These are phyloP conservation scores for Cremastinae sp. DNA, from an alignment of 2,888 invertebrate species.

Conservation along the genomic window DNA sequence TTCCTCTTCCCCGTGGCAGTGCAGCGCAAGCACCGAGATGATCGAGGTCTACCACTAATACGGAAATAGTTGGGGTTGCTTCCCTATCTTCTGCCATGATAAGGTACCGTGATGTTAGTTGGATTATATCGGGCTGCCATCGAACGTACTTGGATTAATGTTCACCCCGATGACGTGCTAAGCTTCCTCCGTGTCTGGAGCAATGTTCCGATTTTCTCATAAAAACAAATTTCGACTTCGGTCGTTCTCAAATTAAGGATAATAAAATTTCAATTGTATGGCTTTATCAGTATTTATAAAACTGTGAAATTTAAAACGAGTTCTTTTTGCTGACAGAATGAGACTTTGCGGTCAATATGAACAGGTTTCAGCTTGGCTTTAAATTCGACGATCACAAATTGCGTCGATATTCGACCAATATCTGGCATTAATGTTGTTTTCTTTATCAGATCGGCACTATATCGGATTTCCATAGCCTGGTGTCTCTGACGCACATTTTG, in stretches of 20 bases:
- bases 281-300: no score
- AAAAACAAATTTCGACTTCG: no score
- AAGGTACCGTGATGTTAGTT: constrained; percentile 42
- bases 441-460: constrained; percentile 58
- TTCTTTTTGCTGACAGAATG: no score
- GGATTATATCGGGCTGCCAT: constrained; percentile 52
- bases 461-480: constrained; percentile 50
- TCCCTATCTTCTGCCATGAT: constrained; percentile 11
- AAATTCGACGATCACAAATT: constrained; percentile 53
- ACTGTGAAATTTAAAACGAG: no score
- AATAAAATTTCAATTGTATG: no score
- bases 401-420: constrained; percentile 64
- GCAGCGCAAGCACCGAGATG: constrained; percentile 17
- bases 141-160: constrained; percentile 50
- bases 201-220: not conserved
- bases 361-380: not conserved
- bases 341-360: no score
- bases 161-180: constrained; percentile 72
- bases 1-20: constrained; percentile 3
- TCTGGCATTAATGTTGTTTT: constrained; percentile 49
- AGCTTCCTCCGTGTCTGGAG: constrained; percentile 71
- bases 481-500: constrained; percentile 29
- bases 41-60: constrained; percentile 29
- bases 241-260: no score
- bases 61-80: constrained; percentile 29